Conservation (phyloP, 2,797 vertebrate species). For the Rallus crepitans region DNA sequence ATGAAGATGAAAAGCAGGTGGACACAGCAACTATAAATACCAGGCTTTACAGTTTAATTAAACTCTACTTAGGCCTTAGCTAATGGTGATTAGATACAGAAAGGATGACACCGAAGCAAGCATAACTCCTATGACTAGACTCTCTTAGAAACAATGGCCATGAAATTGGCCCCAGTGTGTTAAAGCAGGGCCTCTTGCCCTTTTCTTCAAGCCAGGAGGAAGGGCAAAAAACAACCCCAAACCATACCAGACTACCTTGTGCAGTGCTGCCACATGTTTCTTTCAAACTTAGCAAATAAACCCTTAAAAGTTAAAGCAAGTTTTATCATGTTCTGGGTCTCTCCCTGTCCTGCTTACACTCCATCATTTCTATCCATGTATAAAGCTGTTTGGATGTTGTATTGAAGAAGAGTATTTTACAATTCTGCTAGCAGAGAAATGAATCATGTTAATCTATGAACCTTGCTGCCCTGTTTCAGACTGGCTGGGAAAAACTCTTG, state of each 20-base stretch:
- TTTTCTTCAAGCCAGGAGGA: background rate
- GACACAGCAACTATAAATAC: background rate
- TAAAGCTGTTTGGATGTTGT: rapidly evolving
- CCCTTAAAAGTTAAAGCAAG: background rate
- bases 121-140: background rate
- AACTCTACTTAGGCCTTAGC: background rate
- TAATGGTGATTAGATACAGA: background rate
- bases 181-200: background rate
- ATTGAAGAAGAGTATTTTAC: background rate
- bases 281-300: background rate
- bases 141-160: background rate
- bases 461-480: background rate
- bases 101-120: background rate
- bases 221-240: no score
- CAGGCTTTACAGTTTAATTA: background rate
- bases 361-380: background rate
- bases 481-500: background rate
- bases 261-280: background rate
- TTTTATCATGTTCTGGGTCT: background rate
- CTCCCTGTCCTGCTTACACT: no score
- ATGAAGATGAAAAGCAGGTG: background rate
- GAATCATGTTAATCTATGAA: background rate
- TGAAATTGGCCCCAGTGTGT: background rate
- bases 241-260: background rate
- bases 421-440: background rate